Conservation (phyloP, 2,113 vertebrate genomes). For the Merops nubicus region DNA sequence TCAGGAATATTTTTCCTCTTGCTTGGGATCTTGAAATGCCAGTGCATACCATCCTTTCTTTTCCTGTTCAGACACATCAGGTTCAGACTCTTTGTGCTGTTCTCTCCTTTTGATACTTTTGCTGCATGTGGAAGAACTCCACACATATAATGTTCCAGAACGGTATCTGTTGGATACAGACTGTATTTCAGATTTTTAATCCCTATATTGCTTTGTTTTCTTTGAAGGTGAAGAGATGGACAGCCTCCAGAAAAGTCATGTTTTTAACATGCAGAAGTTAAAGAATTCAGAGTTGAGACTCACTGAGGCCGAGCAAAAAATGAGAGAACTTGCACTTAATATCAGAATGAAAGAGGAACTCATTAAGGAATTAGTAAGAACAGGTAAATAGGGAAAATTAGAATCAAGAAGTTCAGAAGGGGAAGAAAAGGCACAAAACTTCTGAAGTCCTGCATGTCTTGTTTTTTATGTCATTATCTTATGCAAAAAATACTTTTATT, state of each 20-base stretch:
- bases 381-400: constrained; percentile 74
- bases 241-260: constrained; percentile 69
- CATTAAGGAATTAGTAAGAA: constrained; percentile 87
- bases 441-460: not conserved
- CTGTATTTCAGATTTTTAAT: not conserved
- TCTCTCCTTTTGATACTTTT: not conserved
- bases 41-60: not conserved
- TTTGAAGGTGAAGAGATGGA: constrained; percentile 75
- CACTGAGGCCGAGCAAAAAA: constrained; percentile 76
- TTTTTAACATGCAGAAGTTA: constrained; percentile 73
- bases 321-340: constrained; percentile 84
- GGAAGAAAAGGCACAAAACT: not conserved
- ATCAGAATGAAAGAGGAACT: constrained; percentile 90
- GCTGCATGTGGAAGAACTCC: not conserved
- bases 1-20: not conserved
- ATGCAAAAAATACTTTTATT: not conserved
- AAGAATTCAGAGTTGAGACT: constrained; percentile 77
- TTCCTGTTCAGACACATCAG: not conserved
- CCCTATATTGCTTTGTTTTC: not conserved
- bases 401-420: not conserved
- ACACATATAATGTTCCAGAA: not conserved
- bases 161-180: not conserved
- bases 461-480: not conserved
- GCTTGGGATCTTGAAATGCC: not conserved
- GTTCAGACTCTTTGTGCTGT: not conserved